Evolutionary conservation across 2,797 vertebrate species (phyloP).

Genomic region (Acrocephalus scirpaceus): DNA sequence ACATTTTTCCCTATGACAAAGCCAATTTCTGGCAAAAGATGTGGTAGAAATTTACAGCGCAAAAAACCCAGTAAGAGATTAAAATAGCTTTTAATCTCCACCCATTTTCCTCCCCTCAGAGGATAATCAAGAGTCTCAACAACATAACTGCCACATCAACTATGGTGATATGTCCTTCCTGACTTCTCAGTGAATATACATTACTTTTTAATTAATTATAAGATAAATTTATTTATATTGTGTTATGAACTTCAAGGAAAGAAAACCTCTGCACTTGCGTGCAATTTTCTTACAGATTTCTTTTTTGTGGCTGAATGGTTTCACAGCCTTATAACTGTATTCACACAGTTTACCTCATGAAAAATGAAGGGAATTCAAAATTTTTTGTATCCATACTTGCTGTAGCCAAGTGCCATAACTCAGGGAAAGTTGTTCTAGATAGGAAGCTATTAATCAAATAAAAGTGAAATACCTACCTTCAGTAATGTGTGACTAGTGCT

Average conservation of each 20-base stretch:
- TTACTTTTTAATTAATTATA: neutral
- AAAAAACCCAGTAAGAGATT: neutral
- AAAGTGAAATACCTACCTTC: neutral
- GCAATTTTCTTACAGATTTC: neutral
- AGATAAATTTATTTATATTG: neutral
- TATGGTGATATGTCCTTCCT: neutral
- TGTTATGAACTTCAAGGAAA: neutral
- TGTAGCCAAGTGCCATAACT: neutral
- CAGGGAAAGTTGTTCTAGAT: neutral
- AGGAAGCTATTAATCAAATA: neutral
- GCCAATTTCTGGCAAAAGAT: conserved; percentile 13
- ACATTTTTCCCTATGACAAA: conserved; percentile 22
- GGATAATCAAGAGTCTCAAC: conserved; percentile 17
- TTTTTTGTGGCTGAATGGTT: neutral
- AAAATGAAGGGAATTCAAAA: neutral
- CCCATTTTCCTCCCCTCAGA: neutral
- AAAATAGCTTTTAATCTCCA: conserved; percentile 30
- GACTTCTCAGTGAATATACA: neutral
- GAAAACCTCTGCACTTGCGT: neutral
- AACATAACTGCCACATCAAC: neutral
- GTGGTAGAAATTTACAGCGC: conserved; percentile 14
- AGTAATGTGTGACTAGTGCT: fast-evolving
- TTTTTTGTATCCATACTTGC: neutral
- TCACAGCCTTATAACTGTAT: neutral
- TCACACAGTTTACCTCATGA: neutral